These are phyloP conservation scores for Liposcelis brunnea DNA, from an alignment of 2,888 invertebrate species.

Conservation along the genomic window DNA sequence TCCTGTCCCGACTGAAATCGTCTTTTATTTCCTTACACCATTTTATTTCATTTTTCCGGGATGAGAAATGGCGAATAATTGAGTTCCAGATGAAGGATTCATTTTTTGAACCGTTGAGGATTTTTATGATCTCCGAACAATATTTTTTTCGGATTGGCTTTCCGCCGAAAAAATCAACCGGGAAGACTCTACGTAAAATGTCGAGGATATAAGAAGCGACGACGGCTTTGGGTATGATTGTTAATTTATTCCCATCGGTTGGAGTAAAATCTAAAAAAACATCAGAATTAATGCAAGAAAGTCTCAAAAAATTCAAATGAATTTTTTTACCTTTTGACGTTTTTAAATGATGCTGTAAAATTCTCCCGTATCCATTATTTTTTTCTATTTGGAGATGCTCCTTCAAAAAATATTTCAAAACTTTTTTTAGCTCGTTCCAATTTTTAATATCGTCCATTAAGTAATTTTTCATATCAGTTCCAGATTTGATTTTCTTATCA, in stretches of 20 bases:
- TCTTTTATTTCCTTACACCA: background rate
- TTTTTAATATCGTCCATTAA: too few relatives aligned
- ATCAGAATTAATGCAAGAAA: too few relatives aligned
- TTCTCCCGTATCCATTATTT: constrained; percentile 4
- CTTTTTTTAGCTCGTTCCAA: background rate
- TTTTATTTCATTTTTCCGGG: background rate
- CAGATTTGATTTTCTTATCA: background rate
- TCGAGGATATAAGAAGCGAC: background rate
- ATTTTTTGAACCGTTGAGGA: background rate
- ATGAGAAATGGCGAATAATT: too few relatives aligned
- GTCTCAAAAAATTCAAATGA: too few relatives aligned
- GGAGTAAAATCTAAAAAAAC: background rate
- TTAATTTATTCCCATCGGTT: background rate
- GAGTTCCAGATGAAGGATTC: background rate
- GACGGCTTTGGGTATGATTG: background rate
- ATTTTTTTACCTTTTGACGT: background rate
- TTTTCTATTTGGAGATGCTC: background rate
- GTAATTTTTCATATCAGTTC: background rate
- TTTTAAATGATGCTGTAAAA: background rate
- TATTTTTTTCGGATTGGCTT: background rate
- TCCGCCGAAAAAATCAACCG: background rate
- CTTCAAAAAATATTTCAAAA: background rate
- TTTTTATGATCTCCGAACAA: background rate
- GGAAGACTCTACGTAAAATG: background rate
- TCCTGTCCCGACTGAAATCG: background rate